Percentiles rank a stretch among this genome's conserved stretches.
Conservation (phyloP, 2,113 vertebrate genomes). For the Hystrix cristata region DNA sequence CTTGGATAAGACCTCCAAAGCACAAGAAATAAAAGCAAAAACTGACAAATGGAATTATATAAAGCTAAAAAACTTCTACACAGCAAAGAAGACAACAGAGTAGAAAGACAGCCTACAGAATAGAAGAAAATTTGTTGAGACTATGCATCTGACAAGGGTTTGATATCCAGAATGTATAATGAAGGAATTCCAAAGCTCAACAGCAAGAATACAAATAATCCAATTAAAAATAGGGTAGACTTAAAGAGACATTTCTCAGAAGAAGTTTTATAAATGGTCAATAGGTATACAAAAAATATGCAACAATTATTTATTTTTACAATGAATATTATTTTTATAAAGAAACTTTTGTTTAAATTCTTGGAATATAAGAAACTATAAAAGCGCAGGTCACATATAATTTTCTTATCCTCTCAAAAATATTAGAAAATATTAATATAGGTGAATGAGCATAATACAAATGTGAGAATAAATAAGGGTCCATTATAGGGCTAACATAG, state of each 20-base stretch:
- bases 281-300: background rate
- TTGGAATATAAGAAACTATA: background rate
- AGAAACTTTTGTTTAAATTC: background rate
- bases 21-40: background rate
- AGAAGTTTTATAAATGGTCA: background rate
- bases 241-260: background rate
- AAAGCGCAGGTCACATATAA: background rate
- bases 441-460: background rate
- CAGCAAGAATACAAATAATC: background rate
- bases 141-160: background rate
- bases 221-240: background rate
- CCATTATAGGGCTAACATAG: background rate
- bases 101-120: background rate
- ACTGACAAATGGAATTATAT: too few relatives aligned
- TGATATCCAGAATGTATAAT: background rate
- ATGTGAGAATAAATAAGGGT: slow-evolving; percentile 29
- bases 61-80: background rate
- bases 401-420: background rate
- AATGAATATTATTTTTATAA: slow-evolving; percentile 6
- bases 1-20: background rate
- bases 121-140: background rate
- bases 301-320: background rate
- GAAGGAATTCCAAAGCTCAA: background rate
- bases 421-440: background rate
- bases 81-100: background rate